Conservation (phyloP, 2,113 vertebrate species). For the Pagrus major region DNA sequence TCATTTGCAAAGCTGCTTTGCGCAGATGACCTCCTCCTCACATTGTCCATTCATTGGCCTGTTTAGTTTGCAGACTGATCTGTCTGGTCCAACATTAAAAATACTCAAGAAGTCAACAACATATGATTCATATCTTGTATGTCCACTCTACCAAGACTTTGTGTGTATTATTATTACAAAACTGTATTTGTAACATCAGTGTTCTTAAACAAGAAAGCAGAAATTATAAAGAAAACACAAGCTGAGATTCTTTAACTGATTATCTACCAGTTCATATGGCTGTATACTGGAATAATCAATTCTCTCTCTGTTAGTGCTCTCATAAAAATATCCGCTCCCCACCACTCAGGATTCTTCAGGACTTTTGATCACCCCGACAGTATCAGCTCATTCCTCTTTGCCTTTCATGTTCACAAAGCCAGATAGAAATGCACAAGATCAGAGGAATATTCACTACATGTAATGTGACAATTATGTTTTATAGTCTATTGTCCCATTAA, state of each 20-base stretch:
- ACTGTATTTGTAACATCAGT: neutral
- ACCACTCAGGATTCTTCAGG: neutral
- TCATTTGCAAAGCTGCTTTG: constrained; percentile 1
- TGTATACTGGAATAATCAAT: neutral
- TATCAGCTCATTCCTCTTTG: neutral
- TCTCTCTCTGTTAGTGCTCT: neutral
- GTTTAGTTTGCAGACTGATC: neutral
- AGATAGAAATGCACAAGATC: constrained; percentile 21
- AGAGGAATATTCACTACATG: constrained; percentile 6
- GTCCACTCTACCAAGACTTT: neutral
- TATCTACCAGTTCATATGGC: neutral
- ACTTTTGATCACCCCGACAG: constrained; percentile 13
- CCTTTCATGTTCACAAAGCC: constrained; percentile 13
- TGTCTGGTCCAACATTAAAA: neutral
- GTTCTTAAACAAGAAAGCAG: neutral
- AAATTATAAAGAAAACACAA: neutral
- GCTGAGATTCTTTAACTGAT: constrained; percentile 2
- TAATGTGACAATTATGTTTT: constrained; percentile 28
- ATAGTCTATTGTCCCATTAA: constrained; percentile 6
- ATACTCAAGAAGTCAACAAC: neutral
- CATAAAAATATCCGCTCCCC: neutral
- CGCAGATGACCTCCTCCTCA: neutral
- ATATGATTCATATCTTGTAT: neutral
- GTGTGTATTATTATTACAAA: neutral
- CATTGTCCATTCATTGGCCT: neutral